These are phyloP conservation scores for Pampusana beccarii DNA, from an alignment of 2,113 vertebrate species.

Conservation along the genomic window DNA sequence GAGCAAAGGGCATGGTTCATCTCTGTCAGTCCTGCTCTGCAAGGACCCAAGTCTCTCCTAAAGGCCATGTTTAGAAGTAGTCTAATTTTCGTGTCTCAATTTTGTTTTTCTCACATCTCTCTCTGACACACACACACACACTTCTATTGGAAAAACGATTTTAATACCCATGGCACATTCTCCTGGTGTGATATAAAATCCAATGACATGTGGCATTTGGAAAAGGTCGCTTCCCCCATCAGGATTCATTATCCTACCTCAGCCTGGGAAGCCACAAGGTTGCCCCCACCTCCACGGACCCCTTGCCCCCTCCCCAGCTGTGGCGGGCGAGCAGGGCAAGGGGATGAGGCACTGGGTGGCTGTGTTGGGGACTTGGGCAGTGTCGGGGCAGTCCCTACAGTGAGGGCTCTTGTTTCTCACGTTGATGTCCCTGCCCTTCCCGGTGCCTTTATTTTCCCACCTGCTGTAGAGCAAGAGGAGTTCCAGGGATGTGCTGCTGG, in stretches of 20 bases:
- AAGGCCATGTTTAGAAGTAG: background rate
- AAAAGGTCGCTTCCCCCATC: constrained; percentile 97
- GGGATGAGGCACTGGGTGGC: background rate
- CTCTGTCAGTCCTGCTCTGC: background rate
- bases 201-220: constrained; percentile 99
- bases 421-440: background rate
- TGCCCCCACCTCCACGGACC: constrained; percentile 10
- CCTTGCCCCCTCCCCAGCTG: background rate
- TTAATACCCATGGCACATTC: constrained; percentile 99
- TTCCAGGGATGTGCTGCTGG: background rate
- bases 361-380: background rate
- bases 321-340: background rate
- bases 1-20: background rate
- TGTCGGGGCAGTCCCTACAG: background rate
- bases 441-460: background rate
- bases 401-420: background rate
- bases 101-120: constrained; percentile 71
- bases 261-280: constrained; percentile 63
- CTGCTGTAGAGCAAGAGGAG: background rate
- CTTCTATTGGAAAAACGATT: constrained; percentile 95
- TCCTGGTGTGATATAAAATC: constrained; percentile 99
- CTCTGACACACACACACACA: constrained; percentile 78
- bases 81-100: constrained; percentile 59
- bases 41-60: background rate
- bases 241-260: constrained; percentile 84